Evolutionary conservation across 2,888 invertebrate genomes (phyloP).

Genomic region (Mesoligia furuncula): DNA sequence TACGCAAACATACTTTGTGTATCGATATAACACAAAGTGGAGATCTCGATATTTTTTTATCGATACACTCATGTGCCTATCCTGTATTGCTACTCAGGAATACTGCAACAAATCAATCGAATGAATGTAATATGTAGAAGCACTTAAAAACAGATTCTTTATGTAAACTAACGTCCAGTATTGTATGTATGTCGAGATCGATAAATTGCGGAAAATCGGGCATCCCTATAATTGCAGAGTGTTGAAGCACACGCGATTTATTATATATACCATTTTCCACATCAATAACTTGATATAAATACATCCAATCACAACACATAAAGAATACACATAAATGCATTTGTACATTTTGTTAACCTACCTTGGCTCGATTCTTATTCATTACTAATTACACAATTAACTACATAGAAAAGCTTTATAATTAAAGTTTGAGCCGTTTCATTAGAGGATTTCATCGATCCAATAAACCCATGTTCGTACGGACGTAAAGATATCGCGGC

Average conservation of each 20-base stretch:
- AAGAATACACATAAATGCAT: slow-evolving; percentile 13
- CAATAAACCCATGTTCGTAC: neutral
- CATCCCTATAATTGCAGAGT: neutral
- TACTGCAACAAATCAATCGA: neutral
- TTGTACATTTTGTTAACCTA: slow-evolving; percentile 54
- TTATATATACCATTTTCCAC: slow-evolving; percentile 3
- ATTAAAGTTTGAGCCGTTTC: slow-evolving; percentile 51
- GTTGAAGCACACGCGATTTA: neutral
- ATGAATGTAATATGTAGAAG: neutral
- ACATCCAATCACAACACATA: slow-evolving; percentile 41
- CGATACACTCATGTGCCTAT: too few species aligned
- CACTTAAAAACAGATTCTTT: neutral
- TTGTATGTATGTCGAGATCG: neutral
- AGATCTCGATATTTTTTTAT: slow-evolving; percentile 4
- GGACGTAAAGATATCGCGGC: too few species aligned
- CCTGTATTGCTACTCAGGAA: neutral
- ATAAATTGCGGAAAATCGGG: neutral
- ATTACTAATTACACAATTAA: slow-evolving; percentile 22
- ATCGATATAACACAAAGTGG: neutral
- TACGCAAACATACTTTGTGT: neutral
- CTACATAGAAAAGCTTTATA: slow-evolving; percentile 24
- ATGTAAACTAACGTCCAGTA: neutral
- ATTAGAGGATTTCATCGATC: slow-evolving; percentile 19
- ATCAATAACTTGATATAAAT: slow-evolving; percentile 34
- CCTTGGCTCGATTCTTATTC: slow-evolving; percentile 41